Base-by-base conservation (phyloP, 37 sponge, comb jelly and placozoan genomes). In the Tethya wilhelma region DNA sequence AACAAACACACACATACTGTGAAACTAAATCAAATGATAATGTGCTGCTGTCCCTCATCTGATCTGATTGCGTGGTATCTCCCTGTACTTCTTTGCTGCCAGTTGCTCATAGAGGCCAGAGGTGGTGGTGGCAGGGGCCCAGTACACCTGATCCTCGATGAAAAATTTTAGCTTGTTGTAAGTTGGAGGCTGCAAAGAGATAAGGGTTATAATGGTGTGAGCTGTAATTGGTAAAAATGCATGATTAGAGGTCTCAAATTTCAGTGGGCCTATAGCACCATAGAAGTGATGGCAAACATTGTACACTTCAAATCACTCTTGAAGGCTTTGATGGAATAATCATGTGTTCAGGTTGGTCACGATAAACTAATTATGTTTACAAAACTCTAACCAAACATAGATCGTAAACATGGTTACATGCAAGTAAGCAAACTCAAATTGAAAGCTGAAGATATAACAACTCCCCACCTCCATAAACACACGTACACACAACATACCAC, bases 61-160 rank as follows among this genome's bases (percentile, higher is more conserved):
- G 32, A 86, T 63, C 34, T 86, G 71, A 8, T 42, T 60, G 30
- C 79, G 25, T 1, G 33, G 55, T 1, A 86, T 86, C 42, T 86
- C 86, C 39, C 79, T 59, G 62, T 86, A 86, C 42, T 59, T 77
- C 43, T 78, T 86, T 12, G 79, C 28, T 11, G 79, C 78, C 43
- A 86, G 79, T 43, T 86, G 86, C 20, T 37, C 26, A 33, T 86
- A 86, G 44, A 86, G 66, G 19, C 67, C 86, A 43, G 65, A 63
- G 23, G 79, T 71, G 1, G 86, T 86, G 53, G 79, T 30, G 25
- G 86, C 86, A 46, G 86, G 86, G 25, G 79, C 73, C 86, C 86
- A 86, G 62, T 67, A 86, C 9, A 64, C 33, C 34, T 73, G 28
- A 28, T 71, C 79, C 63, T 78, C 71, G 62, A 55, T 67, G 40